Evolutionary conservation across 2,797 vertebrate genomes (phyloP).

Genomic region (Chelmon rostratus): DNA sequence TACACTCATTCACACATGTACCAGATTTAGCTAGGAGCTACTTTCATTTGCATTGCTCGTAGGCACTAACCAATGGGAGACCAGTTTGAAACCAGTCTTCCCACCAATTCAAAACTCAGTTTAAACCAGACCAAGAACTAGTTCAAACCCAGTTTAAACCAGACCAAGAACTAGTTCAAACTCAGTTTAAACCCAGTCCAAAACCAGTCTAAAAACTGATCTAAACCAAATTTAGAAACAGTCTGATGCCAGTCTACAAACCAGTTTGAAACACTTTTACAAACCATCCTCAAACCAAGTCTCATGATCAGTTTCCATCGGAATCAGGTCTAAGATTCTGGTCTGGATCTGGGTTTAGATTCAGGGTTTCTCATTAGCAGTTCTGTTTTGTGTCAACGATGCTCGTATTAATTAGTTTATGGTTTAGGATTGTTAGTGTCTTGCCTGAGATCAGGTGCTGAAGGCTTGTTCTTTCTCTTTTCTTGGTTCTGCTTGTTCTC

Average conservation of each 20-base stretch:
- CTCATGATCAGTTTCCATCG: not conserved
- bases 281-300: not conserved
- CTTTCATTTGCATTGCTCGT: too few species aligned
- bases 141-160: not conserved
- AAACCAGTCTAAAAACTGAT: not conserved
- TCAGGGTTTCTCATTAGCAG: not conserved
- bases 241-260: not conserved
- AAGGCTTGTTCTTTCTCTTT: conserved; percentile 81
- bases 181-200: not conserved
- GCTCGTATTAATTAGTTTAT: too few species aligned
- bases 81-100: not conserved
- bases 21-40: not conserved
- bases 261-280: not conserved
- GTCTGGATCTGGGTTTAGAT: not conserved
- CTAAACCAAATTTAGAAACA: not conserved
- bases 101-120: not conserved
- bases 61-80: not conserved
- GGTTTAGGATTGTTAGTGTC: too few species aligned
- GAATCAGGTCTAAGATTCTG: not conserved
- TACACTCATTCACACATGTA: not conserved
- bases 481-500: conserved; percentile 87
- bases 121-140: too few species aligned
- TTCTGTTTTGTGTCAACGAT: not conserved
- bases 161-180: not conserved
- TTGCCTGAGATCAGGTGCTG: conserved; percentile 72